Conservation (phyloP, 2,888 invertebrate species). For the Electrophaes corylata region DNA sequence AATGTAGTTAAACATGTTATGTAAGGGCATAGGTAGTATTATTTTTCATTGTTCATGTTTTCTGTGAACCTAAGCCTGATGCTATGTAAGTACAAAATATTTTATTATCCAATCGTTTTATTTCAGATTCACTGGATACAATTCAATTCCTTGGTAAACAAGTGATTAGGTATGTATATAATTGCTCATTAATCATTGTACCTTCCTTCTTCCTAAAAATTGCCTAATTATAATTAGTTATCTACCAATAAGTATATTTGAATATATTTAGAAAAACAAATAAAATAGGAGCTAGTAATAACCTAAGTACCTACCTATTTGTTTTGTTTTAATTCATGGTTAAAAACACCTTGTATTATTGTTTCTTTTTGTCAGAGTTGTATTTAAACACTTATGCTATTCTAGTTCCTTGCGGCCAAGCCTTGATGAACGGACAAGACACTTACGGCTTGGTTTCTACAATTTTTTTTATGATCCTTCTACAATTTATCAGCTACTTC, state of each 20-base stretch:
- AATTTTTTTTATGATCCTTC: too few species aligned
- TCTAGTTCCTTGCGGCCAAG: too few species aligned
- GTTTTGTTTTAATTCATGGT: background rate
- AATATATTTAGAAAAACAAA: too few species aligned
- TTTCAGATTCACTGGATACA: slow-evolving; percentile 45
- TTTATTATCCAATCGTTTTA: slow-evolving; percentile 15
- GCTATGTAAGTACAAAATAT: background rate
- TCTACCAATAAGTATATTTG: background rate
- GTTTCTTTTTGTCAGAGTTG: too few species aligned
- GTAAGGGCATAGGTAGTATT: slow-evolving; percentile 31
- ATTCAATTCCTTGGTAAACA: slow-evolving; percentile 40
- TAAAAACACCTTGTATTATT: too few species aligned
- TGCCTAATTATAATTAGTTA: background rate
- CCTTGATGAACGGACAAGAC: too few species aligned
- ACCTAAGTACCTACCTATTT: background rate
- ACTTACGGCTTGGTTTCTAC: too few species aligned
- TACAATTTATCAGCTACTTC: too few species aligned
- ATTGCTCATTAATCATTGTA: background rate
- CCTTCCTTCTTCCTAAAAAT: background rate
- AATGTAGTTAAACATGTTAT: slow-evolving; percentile 29
- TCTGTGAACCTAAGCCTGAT: background rate
- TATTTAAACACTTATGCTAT: too few species aligned
- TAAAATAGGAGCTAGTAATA: too few species aligned
- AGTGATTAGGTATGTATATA: slow-evolving; percentile 35
- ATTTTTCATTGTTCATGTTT: slow-evolving; percentile 26